phyloP scores from a whole-genome alignment of 2,888 invertebrate species.

The Tiliacea citrago region DNA sequence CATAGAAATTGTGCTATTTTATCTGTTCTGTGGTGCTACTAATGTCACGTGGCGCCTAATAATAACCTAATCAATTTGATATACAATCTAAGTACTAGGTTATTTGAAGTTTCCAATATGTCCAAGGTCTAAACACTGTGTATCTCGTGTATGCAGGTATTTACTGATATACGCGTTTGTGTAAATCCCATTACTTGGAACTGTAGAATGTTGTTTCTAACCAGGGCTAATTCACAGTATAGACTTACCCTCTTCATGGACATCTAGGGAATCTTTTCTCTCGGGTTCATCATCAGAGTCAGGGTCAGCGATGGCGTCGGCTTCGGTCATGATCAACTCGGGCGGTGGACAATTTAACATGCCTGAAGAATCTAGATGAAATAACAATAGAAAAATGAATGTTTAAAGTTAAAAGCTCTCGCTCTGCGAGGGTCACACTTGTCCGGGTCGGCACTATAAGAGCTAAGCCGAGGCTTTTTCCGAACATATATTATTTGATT shows the following conservation, averaged over 20 bases:
- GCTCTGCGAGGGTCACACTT: neutral
- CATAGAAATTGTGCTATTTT: no score
- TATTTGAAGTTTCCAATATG: neutral
- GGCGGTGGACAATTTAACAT: conserved; percentile 81
- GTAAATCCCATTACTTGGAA: no score
- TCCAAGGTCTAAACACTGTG: no score
- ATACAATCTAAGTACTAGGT: neutral
- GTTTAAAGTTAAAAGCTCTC: neutral
- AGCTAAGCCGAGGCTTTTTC: no score
- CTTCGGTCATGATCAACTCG: conserved; percentile 86
- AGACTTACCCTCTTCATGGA: conserved; percentile 86
- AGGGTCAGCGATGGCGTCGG: conserved; percentile 82
- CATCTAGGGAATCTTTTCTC: conserved; percentile 87
- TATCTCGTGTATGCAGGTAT: neutral
- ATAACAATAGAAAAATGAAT: neutral
- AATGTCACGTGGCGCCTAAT: no score
- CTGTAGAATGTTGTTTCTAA: neutral
- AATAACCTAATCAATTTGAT: neutral
- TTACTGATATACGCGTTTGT: neutral
- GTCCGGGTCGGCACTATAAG: no score
- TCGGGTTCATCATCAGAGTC: conserved; percentile 87
- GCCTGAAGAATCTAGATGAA: conserved; percentile 70
- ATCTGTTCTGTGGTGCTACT: no score
- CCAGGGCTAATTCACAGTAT: neutral
- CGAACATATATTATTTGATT: no score